phyloP scores from a whole-genome alignment of 1,140 invertebrate species.

The Drosophila baimaii region DNA sequence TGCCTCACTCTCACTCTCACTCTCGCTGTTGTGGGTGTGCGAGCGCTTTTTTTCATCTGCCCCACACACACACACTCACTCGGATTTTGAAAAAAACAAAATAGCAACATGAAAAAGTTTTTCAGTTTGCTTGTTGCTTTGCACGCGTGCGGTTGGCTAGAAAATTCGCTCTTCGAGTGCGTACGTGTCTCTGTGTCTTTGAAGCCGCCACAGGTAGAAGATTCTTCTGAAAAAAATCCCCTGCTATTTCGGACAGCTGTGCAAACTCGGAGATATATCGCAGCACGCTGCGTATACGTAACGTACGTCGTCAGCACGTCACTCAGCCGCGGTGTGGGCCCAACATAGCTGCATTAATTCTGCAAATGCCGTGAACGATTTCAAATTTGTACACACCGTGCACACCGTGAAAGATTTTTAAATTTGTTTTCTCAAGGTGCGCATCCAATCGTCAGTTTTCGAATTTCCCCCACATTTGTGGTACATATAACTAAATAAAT shows the following conservation, averaged over 20 bases:
- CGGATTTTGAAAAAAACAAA: conserved; percentile 68
- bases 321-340: conserved; percentile 25
- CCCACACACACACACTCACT: conserved; percentile 43
- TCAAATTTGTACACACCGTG: conserved; percentile 10
- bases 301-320: conserved; percentile 29
- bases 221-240: conserved; percentile 61
- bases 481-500: conserved; percentile 9
- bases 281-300: conserved; percentile 69
- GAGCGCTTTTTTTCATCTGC: conserved; percentile 70
- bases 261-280: conserved; percentile 48
- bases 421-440: conserved; percentile 58
- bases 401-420: conserved; percentile 24
- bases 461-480: conserved; percentile 5
- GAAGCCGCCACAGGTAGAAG: conserved; percentile 68
- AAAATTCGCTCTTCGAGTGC: conserved; percentile 15
- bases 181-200: conserved; percentile 11
- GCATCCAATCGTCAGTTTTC: conserved; percentile 22
- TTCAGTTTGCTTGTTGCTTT: conserved; percentile 83
- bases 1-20: conserved; percentile 13
- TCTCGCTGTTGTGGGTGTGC: conserved; percentile 27
- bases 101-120: conserved; percentile 80
- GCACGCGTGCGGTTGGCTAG: conserved; percentile 73
- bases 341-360: conserved; percentile 22
- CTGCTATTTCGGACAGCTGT: conserved; percentile 69
- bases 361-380: conserved; percentile 43